Base-by-base conservation (phyloP, 2,888 invertebrate genomes). In the Drosophila putrida region DNA sequence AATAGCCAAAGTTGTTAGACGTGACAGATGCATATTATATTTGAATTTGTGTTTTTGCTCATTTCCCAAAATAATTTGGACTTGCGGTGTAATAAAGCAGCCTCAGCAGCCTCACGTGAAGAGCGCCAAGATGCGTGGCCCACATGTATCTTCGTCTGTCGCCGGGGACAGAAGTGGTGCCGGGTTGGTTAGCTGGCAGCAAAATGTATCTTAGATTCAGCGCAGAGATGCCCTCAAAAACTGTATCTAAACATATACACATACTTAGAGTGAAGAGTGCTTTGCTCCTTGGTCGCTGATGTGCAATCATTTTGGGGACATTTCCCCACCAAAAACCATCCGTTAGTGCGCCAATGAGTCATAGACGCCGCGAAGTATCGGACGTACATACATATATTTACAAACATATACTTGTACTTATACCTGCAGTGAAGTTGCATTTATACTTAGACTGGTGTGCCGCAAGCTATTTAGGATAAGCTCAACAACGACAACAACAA, bases 61-160 rank as follows among this genome's bases (percentile, higher is more conserved):
- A 90, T 74, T 90, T 91, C 90, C 82, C 75, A 90, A 90, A 91
- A 91, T 91, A 91, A 91, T 86, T 75, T 62, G 36, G 47, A 49
- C 46, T 64, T 62, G 67, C 57, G 33, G 20, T 67, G 36, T 41
- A 60, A 36, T 33, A 53, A 62, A 57, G 13, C 38, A 62, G 41
- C n/a, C 35, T 31, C 67, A n/a, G n/a, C n/a, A 61, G 41, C n/a
- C 35, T 31, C 67, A 68, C 63, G 62, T 75, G 70, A 79, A 69
- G 31, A 46, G 54, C 54, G 66, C 71, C 59, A 65, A 65, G 60
- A 79, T 68, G 63, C 77, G 72, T 75, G 75, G 54, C 78, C 75
- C 75, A 77, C 66, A 80, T 80, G 81, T 63, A 69, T 64, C 78
- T 36, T 39, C 28, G 33, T 65, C 43, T n/a, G 54, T 36, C 49